Percentiles rank a stretch among this genome's conserved stretches.
Evolutionary conservation across 2,888 invertebrate genomes (phyloP).

Genomic region (Brachypalpus laphriformis): DNA sequence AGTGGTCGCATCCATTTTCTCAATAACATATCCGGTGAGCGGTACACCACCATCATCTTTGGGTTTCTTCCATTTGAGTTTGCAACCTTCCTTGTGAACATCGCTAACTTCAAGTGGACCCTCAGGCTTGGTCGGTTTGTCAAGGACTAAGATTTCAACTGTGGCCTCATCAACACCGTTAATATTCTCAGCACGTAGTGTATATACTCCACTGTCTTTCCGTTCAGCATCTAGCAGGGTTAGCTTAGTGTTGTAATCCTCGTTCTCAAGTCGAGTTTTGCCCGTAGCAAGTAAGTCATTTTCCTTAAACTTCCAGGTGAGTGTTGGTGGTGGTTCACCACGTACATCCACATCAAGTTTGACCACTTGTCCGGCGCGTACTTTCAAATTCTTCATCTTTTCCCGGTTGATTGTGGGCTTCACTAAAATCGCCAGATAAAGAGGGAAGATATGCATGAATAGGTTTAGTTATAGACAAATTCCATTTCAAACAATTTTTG

Average conservation of each 20-base stretch:
- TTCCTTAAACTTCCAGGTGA: constrained; percentile 87
- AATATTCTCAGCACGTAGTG: constrained; percentile 95
- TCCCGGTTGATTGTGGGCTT: constrained; percentile 98
- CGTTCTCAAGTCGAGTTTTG: constrained; percentile 91
- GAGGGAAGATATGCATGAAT: neutral
- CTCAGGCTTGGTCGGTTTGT: constrained; percentile 85
- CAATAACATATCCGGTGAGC: constrained; percentile 94
- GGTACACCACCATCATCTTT: constrained; percentile 98
- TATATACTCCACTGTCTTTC: constrained; percentile 94
- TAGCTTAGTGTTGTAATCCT: constrained; percentile 95
- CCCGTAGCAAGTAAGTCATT: constrained; percentile 87
- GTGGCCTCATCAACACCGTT: constrained; percentile 97
- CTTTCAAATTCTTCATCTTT: constrained; percentile 93
- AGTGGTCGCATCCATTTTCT: constrained; percentile 95
- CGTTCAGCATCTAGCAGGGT: constrained; percentile 91
- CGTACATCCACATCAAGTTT: constrained; percentile 96
- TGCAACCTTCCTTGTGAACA: constrained; percentile 96
- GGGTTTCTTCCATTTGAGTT: constrained; percentile 96
- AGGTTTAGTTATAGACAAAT: neutral
- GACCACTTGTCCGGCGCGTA: constrained; percentile 94
- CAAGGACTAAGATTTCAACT: constrained; percentile 94
- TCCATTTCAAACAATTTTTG: neutral
- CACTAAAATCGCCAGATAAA: constrained; percentile 84
- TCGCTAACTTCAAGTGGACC: constrained; percentile 96
- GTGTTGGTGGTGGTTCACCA: constrained; percentile 97